phyloP scores from a whole-genome alignment of 2,888 invertebrate species.

The Formica aserva region DNA sequence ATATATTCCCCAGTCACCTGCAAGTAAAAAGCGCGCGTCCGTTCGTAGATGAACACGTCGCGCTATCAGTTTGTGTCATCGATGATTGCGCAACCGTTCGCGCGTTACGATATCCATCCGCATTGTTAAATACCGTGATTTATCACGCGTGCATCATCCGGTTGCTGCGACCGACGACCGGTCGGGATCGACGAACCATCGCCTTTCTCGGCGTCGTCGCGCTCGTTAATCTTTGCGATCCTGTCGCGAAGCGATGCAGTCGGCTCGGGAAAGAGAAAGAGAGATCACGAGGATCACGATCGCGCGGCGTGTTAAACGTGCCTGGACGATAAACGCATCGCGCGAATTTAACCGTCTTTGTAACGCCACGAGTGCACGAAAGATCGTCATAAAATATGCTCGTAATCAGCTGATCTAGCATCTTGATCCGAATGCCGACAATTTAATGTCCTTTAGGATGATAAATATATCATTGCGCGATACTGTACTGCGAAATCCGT shows the following conservation, averaged over 20 bases:
- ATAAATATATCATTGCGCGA: slow-evolving; percentile 14
- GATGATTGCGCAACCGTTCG: slow-evolving; percentile 59
- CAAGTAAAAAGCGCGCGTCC: slow-evolving; percentile 31
- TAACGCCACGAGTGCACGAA: neutral
- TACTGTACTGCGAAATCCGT: neutral
- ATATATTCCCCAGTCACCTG: slow-evolving; percentile 36
- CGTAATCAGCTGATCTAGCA: slow-evolving; percentile 36
- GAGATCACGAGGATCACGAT: slow-evolving; percentile 38
- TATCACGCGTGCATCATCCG: slow-evolving; percentile 49
- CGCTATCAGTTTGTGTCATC: slow-evolving; percentile 59
- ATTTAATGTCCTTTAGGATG: slow-evolving; percentile 19
- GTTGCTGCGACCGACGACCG: slow-evolving; percentile 46
- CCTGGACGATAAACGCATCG: slow-evolving; percentile 31
- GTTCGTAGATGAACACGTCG: slow-evolving; percentile 58
- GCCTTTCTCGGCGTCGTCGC: slow-evolving; percentile 30
- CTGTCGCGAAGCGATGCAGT: slow-evolving; percentile 51
- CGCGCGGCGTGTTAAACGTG: slow-evolving; percentile 24
- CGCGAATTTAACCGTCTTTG: slow-evolving; percentile 34
- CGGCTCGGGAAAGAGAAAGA: neutral
- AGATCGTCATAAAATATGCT: slow-evolving; percentile 51
- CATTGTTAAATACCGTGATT: slow-evolving; percentile 56
- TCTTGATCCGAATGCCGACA: slow-evolving; percentile 33
- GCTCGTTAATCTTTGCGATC: slow-evolving; percentile 63
- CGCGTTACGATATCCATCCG: slow-evolving; percentile 48
- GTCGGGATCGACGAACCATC: slow-evolving; percentile 47